Evolutionary conservation across 2,888 invertebrate species (phyloP).

Genomic region (Sacculina carcini): DNA sequence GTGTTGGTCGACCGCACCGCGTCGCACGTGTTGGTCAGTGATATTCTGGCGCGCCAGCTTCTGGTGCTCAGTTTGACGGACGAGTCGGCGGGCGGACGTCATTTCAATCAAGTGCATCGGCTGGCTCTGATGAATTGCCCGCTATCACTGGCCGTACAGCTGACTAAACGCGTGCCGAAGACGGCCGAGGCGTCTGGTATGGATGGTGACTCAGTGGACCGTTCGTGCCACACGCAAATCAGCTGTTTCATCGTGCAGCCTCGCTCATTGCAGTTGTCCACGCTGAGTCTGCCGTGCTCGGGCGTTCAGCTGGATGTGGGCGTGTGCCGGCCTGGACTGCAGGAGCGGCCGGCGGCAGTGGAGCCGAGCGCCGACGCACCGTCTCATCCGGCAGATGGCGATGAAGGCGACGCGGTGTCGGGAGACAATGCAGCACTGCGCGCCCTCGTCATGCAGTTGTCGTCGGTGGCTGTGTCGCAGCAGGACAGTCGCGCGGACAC

Average conservation of each 20-base stretch:
- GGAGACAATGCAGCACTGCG: background rate
- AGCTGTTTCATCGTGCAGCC: constrained; percentile 47
- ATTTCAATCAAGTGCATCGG: constrained; percentile 35
- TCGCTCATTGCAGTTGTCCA: constrained; percentile 59
- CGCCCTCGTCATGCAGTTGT: background rate
- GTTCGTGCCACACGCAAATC: background rate
- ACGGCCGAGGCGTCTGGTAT: too few relatives aligned
- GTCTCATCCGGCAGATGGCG: constrained; percentile 17
- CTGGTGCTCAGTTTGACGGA: constrained; percentile 40
- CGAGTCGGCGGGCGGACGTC: constrained; percentile 30
- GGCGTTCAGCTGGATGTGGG: background rate
- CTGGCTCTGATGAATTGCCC: constrained; percentile 65
- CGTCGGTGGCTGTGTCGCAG: constrained; percentile 7
- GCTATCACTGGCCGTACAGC: constrained; percentile 69
- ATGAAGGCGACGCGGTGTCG: background rate
- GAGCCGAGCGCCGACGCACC: background rate
- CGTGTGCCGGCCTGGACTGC: background rate
- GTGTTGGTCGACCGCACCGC: constrained; percentile 61
- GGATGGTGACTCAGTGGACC: constrained; percentile 1
- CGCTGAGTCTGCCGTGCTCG: constrained; percentile 17
- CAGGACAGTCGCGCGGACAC: too few relatives aligned
- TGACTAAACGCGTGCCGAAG: too few relatives aligned
- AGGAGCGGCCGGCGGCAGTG: background rate
- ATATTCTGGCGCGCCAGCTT: constrained; percentile 33
- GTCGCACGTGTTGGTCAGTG: constrained; percentile 59